phyloP scores from a whole-genome alignment of 2,113 vertebrate species.

The Perognathus longimembris region DNA sequence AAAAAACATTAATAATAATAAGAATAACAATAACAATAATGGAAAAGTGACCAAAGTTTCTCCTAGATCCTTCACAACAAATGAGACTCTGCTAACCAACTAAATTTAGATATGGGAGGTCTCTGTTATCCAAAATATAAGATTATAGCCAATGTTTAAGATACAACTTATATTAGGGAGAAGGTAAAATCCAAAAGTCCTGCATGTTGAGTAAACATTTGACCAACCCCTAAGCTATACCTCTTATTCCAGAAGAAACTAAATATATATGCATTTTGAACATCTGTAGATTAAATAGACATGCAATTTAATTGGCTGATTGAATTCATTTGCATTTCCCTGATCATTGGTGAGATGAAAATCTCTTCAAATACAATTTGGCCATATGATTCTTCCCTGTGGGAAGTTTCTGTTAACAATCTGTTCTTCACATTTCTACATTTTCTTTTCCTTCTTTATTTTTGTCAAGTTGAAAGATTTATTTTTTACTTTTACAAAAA shows the following conservation, averaged over 20 bases:
- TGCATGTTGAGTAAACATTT: neutral
- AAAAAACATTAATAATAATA: neutral
- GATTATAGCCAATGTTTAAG: neutral
- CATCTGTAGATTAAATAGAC: neutral
- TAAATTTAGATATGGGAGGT: neutral
- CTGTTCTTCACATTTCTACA: neutral
- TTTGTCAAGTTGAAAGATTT: neutral
- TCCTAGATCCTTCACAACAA: neutral
- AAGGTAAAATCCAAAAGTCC: accelerated
- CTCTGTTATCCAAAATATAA: neutral
- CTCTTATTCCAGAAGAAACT: neutral
- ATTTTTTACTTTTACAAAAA: neutral
- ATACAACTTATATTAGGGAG: too few relatives aligned
- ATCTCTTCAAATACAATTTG: neutral
- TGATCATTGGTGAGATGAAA: neutral
- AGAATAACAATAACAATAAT: too few relatives aligned
- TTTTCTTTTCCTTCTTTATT: neutral
- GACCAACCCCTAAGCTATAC: neutral
- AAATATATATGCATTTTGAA: neutral
- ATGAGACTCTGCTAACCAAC: accelerated
- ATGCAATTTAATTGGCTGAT: neutral
- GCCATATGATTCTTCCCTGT: neutral
- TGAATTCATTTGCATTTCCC: neutral
- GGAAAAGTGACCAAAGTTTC: neutral
- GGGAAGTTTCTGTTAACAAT: neutral